phyloP scores from a whole-genome alignment of 2,888 invertebrate genomes.

The Seladonia tumulorum region DNA sequence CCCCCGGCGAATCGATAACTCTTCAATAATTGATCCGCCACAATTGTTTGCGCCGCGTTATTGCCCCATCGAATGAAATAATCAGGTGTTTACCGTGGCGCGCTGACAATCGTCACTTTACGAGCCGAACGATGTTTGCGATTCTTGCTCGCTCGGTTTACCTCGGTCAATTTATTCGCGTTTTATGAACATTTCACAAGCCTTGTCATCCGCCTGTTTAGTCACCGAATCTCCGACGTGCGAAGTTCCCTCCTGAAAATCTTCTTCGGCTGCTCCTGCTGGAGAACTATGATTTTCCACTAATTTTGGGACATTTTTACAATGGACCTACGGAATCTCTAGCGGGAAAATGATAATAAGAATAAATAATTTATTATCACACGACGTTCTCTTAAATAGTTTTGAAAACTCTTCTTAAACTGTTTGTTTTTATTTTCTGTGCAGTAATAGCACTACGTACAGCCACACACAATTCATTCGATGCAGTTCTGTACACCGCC shows the following conservation, averaged over 20 bases:
- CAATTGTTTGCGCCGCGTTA: conserved; percentile 4
- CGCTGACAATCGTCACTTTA: neutral
- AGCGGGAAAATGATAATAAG: no score
- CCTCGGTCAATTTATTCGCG: neutral
- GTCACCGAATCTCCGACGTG: neutral
- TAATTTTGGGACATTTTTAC: neutral
- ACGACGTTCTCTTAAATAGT: no score
- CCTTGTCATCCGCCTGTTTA: neutral
- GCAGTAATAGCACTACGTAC: no score
- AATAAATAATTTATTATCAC: no score
- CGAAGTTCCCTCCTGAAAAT: neutral
- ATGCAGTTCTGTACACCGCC: no score
- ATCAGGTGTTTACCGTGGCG: neutral
- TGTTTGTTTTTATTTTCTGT: no score
- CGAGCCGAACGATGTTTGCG: neutral
- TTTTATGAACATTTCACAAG: conserved; percentile 4
- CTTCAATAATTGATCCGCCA: conserved; percentile 16
- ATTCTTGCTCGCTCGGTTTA: neutral
- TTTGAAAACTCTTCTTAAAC: no score
- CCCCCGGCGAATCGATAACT: neutral
- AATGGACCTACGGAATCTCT: neutral
- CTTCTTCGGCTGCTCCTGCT: neutral
- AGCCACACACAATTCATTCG: no score
- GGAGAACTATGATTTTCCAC: neutral
- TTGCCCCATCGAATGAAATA: conserved; percentile 10